Conservation (phyloP, 1,140 invertebrate species). For the Acromyrmex charruanus region DNA sequence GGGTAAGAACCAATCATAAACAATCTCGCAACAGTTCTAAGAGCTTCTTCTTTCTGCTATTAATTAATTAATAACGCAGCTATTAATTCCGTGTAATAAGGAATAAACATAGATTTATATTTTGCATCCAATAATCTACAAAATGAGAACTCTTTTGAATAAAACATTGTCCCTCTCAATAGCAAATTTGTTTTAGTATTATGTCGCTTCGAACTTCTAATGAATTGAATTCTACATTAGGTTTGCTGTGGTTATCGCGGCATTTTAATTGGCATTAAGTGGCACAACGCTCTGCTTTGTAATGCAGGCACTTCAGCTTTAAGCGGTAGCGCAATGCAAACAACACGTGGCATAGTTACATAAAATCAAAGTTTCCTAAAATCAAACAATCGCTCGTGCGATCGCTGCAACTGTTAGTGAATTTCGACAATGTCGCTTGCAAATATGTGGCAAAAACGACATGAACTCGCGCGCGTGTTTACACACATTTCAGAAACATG, state of each 20-base stretch:
- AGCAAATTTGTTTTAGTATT: slow-evolving; percentile 2
- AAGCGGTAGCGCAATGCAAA: slow-evolving; percentile 13
- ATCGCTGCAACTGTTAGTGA: not conserved
- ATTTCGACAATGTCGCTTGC: not conserved
- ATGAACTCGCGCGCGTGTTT: not conserved
- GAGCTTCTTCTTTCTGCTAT: too few species aligned
- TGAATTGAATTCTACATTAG: slow-evolving; percentile 31
- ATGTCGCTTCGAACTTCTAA: slow-evolving; percentile 9
- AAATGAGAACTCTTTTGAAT: not conserved
- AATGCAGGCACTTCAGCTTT: slow-evolving; percentile 22
- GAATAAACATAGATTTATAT: not conserved
- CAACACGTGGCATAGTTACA: slow-evolving; percentile 38
- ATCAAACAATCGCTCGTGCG: slow-evolving; percentile 39
- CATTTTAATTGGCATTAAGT: slow-evolving; percentile 40
- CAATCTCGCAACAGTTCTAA: too few species aligned
- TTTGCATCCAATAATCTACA: not conserved
- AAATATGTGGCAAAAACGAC: not conserved
- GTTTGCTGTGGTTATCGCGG: not conserved
- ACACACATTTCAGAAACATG: slow-evolving; percentile 34
- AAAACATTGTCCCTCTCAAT: not conserved
- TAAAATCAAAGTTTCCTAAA: slow-evolving; percentile 49
- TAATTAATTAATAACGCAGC: too few species aligned
- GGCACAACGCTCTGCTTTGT: slow-evolving; percentile 5
- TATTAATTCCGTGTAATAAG: not conserved
- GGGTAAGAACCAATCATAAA: too few species aligned